phyloP scores from a whole-genome alignment of 2,113 vertebrate species.

The Chloroceryle aenea region DNA sequence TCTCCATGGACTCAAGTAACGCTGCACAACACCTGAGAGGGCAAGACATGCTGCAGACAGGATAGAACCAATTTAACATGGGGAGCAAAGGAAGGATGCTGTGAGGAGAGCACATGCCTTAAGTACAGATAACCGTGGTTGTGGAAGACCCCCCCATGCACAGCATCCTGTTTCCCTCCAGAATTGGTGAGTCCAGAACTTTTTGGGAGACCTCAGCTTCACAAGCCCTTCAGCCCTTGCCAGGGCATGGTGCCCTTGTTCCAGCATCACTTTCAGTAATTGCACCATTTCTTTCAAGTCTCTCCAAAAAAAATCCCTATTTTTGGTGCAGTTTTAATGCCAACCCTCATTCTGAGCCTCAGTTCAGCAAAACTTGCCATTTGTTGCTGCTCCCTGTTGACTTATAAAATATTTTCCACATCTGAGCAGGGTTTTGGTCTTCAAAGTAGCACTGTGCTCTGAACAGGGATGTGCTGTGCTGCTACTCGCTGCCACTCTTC shows the following conservation, averaged over 20 bases:
- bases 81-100: neutral
- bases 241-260: neutral
- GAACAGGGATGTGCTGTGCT: neutral
- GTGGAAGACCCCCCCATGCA: fast-evolving
- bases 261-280: fast-evolving
- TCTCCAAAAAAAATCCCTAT: neutral
- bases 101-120: neutral
- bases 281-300: neutral
- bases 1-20: fast-evolving
- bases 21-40: fast-evolving
- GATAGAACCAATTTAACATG: neutral
- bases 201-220: neutral
- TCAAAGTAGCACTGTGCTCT: fast-evolving
- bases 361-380: neutral
- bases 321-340: neutral
- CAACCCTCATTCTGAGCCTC: neutral
- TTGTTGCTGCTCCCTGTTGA: neutral
- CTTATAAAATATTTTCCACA: neutral
- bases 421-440: neutral
- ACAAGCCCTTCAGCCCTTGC: neutral
- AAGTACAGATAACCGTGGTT: fast-evolving
- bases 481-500: neutral
- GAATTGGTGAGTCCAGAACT: fast-evolving
- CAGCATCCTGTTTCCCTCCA: neutral
- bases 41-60: neutral